These are phyloP conservation scores for Matsumurasca onukii DNA, from an alignment of 1,140 invertebrate species.

Conservation along the genomic window DNA sequence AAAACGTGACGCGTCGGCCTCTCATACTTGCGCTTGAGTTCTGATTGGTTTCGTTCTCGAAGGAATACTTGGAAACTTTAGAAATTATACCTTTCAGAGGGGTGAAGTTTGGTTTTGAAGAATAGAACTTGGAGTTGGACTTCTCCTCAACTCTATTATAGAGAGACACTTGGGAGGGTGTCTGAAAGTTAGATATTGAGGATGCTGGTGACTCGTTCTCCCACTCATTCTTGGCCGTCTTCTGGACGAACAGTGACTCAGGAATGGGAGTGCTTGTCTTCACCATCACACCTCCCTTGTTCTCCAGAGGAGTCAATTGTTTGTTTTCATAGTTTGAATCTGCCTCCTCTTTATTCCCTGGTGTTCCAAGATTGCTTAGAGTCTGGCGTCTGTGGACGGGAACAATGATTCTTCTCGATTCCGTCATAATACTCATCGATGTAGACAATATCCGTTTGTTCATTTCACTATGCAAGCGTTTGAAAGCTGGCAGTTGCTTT, in stretches of 20 bases:
- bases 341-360: neutral
- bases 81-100: constrained; percentile 10
- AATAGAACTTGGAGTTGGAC: no score
- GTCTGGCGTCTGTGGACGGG: neutral
- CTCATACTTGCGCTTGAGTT: neutral
- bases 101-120: neutral
- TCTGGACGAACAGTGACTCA: neutral
- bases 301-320: neutral
- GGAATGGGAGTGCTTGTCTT: constrained; percentile 10
- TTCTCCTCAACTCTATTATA: no score
- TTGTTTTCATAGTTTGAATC: neutral
- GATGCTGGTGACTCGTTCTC: neutral
- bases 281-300: neutral
- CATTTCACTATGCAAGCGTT: constrained; percentile 1
- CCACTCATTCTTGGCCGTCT: neutral
- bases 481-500: neutral
- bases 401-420: neutral
- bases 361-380: neutral
- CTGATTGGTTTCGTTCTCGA: neutral
- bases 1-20: constrained; percentile 8
- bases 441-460: neutral
- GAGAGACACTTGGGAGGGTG: neutral
- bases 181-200: neutral
- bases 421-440: neutral
- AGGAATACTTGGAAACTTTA: neutral